Percentiles rank a stretch among this genome's conserved stretches.
These are phyloP conservation scores for Pecten maximus DNA, from an alignment of 2,888 invertebrate genomes.

Conservation along the genomic window DNA sequence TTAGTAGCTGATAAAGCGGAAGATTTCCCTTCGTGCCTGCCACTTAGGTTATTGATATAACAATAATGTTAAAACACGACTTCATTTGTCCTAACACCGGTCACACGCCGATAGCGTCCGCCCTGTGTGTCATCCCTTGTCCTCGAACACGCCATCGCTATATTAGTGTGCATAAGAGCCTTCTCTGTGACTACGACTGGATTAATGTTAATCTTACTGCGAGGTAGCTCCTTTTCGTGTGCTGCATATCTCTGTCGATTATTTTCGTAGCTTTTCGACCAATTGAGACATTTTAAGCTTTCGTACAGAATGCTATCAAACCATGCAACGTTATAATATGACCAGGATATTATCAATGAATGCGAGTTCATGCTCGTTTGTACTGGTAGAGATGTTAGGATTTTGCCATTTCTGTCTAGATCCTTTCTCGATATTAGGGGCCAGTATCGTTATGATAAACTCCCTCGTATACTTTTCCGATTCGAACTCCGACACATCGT, in stretches of 20 bases:
- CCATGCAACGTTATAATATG: background rate
- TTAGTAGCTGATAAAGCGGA: slow-evolving; percentile 24
- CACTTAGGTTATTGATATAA: slow-evolving; percentile 31
- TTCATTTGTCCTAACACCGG: background rate
- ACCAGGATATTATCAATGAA: background rate
- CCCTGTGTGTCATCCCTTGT: background rate
- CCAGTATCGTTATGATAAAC: too few relatives aligned
- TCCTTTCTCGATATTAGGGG: too few relatives aligned
- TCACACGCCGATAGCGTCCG: background rate
- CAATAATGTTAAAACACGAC: background rate
- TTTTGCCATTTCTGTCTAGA: too few relatives aligned
- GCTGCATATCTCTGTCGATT: background rate
- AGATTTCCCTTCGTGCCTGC: slow-evolving; percentile 13
- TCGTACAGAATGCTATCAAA: background rate
- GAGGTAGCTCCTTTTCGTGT: background rate
- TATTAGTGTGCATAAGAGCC: background rate
- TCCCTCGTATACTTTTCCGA: background rate
- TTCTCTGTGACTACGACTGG: background rate
- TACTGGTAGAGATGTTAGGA: background rate
- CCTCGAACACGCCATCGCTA: background rate
- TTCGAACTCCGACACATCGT: background rate
- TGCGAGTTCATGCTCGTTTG: background rate
- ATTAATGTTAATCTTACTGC: background rate
- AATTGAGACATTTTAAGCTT: background rate
- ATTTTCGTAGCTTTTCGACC: background rate